phyloP scores from a whole-genome alignment of 1,140 invertebrate genomes.

The Eriocheir sinensis region DNA sequence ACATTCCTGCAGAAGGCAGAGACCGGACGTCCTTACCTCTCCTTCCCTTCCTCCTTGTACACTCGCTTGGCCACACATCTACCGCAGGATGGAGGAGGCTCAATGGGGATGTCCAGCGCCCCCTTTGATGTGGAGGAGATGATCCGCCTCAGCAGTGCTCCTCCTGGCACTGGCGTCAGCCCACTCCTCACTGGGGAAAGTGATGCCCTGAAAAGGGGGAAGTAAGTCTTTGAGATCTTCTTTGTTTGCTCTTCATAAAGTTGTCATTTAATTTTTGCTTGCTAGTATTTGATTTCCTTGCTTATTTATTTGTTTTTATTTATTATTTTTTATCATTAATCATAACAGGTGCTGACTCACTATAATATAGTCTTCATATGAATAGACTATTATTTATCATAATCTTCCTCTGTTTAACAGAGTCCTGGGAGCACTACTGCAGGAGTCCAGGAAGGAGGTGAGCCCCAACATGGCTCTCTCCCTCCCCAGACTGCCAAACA shows the following conservation, averaged over 20 bases:
- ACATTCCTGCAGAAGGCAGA: slow-evolving; percentile 62
- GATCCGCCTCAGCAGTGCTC: slow-evolving; percentile 53
- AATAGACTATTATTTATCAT: neutral
- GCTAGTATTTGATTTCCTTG: neutral
- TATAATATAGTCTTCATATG: neutral
- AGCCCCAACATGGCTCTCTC: slow-evolving; percentile 34
- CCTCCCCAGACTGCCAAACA: slow-evolving; percentile 58
- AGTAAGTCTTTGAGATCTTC: slow-evolving; percentile 34
- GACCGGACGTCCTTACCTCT: slow-evolving; percentile 39
- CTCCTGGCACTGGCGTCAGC: slow-evolving; percentile 63
- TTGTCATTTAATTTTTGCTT: neutral
- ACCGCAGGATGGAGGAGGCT: neutral
- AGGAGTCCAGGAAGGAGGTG: slow-evolving; percentile 44
- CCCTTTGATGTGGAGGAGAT: slow-evolving; percentile 17
- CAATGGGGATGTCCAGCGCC: neutral
- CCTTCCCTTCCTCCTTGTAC: slow-evolving; percentile 49
- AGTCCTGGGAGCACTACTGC: slow-evolving; percentile 59
- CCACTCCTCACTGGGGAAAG: slow-evolving; percentile 45
- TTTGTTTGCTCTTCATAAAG: neutral
- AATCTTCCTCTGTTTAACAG: slow-evolving; percentile 30
- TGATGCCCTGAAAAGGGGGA: slow-evolving; percentile 24
- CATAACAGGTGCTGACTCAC: neutral
- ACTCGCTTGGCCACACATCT: neutral
- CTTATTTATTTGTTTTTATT: neutral
- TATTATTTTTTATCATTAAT: neutral